Evolutionary conservation across 2,797 vertebrate species (phyloP).

Genomic region (Danio choprae): DNA sequence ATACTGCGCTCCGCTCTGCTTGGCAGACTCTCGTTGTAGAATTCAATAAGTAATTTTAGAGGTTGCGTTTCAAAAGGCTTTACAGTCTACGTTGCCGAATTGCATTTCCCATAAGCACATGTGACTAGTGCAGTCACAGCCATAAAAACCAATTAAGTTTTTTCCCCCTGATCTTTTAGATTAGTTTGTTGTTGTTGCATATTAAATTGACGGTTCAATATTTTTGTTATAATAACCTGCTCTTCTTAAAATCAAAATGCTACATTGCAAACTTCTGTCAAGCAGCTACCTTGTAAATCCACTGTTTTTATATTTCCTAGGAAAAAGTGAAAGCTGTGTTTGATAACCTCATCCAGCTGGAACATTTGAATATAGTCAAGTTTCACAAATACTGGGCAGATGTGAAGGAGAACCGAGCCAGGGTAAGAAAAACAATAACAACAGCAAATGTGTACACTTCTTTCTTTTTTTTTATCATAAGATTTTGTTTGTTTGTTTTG

Average conservation of each 20-base stretch:
- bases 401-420: conserved; percentile 94
- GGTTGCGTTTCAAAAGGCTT: conserved; percentile 19
- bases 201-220: not conserved
- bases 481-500: not conserved
- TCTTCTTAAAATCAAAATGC: not conserved
- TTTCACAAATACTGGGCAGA: conserved; percentile 99
- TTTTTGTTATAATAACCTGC: not conserved
- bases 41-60: conserved; percentile 36
- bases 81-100: not conserved
- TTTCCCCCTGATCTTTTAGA: not conserved
- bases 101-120: not conserved
- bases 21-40: conserved; percentile 28
- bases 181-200: not conserved
- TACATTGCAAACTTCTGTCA: not conserved
- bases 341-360: conserved; percentile 98
- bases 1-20: not conserved
- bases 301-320: conserved; percentile 68
- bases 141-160: not conserved
- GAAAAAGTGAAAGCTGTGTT: conserved; percentile 98
- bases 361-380: conserved; percentile 98
- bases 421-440: conserved; percentile 77
- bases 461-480: not conserved
- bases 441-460: not conserved
- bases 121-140: not conserved
- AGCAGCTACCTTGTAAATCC: not conserved